Evolutionary conservation across 2,797 vertebrate species (phyloP), one percentile per base, ranked within the genome.

Genomic region (Diplodus sargus): DNA sequence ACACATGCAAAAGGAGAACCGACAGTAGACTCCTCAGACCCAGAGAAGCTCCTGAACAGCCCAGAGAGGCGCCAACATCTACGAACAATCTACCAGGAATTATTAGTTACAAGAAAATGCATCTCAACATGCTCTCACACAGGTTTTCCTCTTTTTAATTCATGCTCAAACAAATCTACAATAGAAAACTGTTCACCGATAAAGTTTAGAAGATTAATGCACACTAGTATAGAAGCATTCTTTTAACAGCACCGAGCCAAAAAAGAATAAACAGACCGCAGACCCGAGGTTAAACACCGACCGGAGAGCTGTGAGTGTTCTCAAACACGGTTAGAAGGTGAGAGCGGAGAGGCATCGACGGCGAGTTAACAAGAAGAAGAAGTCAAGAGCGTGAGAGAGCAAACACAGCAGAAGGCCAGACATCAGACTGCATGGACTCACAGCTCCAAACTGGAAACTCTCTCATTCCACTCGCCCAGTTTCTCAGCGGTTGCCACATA

Each of bases 401-500:
- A 89, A 90, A 91, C 89, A 88, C 60, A 0, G 65, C 71, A 59
- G 58, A 59, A 39, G 22, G 65, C 67, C 64, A 74, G 34, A 61
- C 73, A 43, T 76, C 84, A 76, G 30, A 34, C 76, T 16, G 57
- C 60, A 2, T 11, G 15, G 87, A 97, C 97, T 97, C 96, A 96
- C 97, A 97, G 92, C 82, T 96, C 96, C 63, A 93, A 97, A 87
- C 95, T 87, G 82, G 95, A 92, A 92, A 97, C 94, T 85, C 93
- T 96, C 89, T 96, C 95, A 93, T 96, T 97, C 96, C 97, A 97
- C 92, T 96, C 93, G 91, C 95, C 93, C 78, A 97, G 94, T 95
- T 95, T 96, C 93, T 96, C 96, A 84, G 95, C 85, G 78, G 95
- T 96, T 95, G 87, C 96, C 96, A 96, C 88, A 91, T 95, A 97